Conservation (phyloP, 2,113 vertebrate species). For the Orycteropus afer region DNA sequence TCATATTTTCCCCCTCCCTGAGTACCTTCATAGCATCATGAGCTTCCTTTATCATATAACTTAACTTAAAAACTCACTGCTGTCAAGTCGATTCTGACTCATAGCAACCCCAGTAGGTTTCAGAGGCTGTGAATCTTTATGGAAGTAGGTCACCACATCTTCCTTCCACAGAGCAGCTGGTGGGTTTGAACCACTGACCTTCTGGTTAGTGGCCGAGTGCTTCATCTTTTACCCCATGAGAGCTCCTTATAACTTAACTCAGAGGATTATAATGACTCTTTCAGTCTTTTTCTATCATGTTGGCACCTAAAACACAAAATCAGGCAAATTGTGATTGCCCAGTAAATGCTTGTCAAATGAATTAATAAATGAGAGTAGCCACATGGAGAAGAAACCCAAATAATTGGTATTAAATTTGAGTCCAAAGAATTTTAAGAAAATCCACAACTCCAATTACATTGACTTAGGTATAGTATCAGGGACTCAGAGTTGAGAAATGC, state of each 20-base stretch:
- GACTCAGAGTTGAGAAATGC: not conserved
- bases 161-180: no score
- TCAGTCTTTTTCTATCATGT: not conserved
- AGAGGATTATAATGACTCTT: not conserved
- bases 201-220: no score
- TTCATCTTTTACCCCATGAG: no score
- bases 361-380: not conserved
- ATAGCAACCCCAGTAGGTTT: no score
- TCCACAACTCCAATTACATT: not conserved
- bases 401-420: not conserved
- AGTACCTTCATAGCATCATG: not conserved
- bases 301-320: not conserved
- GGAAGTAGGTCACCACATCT: no score
- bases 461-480: not conserved
- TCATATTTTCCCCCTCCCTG: not conserved
- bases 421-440: not conserved
- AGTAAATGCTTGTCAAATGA: not conserved
- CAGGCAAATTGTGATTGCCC: not conserved
- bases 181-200: no score
- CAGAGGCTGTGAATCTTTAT: no score
- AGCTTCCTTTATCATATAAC: not conserved
- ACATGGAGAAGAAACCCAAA: not conserved
- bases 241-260: not conserved
- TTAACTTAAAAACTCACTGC: no score
- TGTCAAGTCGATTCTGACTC: no score